phyloP scores from a whole-genome alignment of 2,797 vertebrate genomes.

The Argyrosomus regius region DNA sequence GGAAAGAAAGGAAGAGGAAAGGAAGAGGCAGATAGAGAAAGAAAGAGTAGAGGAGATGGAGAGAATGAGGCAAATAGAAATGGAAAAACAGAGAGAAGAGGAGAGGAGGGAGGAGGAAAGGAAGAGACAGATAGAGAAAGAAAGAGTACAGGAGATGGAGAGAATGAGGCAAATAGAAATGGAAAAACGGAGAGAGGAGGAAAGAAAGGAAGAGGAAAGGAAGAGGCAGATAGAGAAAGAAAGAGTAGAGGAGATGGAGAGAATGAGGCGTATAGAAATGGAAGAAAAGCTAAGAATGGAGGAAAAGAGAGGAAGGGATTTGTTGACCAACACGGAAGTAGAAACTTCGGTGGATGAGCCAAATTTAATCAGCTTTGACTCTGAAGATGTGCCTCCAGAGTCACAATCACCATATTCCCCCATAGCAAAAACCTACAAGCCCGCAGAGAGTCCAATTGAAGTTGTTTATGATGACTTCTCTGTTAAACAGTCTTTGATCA shows the following conservation, averaged over 20 bases:
- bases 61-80: neutral
- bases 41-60: neutral
- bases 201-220: slow-evolving; percentile 31
- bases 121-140: slow-evolving; percentile 33
- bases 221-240: slow-evolving; percentile 41
- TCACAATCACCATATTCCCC: slow-evolving; percentile 11
- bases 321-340: neutral
- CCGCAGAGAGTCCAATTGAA: neutral
- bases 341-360: neutral
- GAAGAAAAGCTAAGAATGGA: slow-evolving; percentile 35
- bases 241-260: slow-evolving; percentile 43
- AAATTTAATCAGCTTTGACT: slow-evolving; percentile 62
- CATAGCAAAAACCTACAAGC: neutral
- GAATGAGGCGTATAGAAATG: slow-evolving; percentile 25
- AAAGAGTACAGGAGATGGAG: slow-evolving; percentile 34
- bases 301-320: slow-evolving; percentile 17
- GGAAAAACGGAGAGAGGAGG: slow-evolving; percentile 23
- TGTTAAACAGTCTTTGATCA: slow-evolving; percentile 23
- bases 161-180: slow-evolving; percentile 13
- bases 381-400: slow-evolving; percentile 38
- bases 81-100: slow-evolving; percentile 26
- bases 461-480: slow-evolving; percentile 76
- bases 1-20: too few species aligned
- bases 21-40: slow-evolving; percentile 16
- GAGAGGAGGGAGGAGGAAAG: slow-evolving; percentile 30